Evolutionary conservation across 1,140 invertebrate species (phyloP), one percentile per base, ranked within the genome.

Genomic region (Megalopta genalis): DNA sequence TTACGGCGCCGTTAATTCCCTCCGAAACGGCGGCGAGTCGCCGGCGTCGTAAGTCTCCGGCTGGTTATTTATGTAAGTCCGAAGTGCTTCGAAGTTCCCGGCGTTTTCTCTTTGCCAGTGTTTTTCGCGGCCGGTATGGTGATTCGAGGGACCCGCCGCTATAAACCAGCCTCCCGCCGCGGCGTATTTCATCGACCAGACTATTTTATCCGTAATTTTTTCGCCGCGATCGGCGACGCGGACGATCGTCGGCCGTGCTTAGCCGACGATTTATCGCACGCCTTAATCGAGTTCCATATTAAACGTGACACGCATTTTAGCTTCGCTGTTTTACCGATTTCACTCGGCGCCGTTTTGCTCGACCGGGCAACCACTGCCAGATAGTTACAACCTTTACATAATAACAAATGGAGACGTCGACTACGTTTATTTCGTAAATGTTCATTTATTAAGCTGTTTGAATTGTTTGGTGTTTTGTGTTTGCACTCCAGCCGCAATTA

Each of bases 1-100:
- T 77, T 77, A 77, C 76, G 68, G 49, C 67, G 46, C 76, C 76
- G 76, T 77, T 77, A 77, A 77, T 77, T 77, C 60, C 46, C 59
- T n/a, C 32, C 18, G 14, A 62, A 32, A 14, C 76, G 75, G 54
- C 49, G 49, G 2, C 42, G 57, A 57, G 18, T 32, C 23, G 59
- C 23, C 12, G n/a, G 54, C 16, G 27, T 69, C 42, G 54, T 49
- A 60, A 49, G 68, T 78, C 46, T 71, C 14, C 59, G 7, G n/a
- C 52, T 10, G 23, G 67, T 64, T 72, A 78, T 78, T 78, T 78
- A 78, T 77, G 76, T 71, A 71, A 77, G 67, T 25, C 46, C 67
- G 39, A 42, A 42, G 32, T 54, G 23, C 23, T 54, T 71, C 59
- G 52, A 71, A 32, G 76, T 54, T 71, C 46, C 23, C 52, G 16